Evolutionary conservation across 2,797 vertebrate species (phyloP).

Genomic region (Poecilia velifera): DNA sequence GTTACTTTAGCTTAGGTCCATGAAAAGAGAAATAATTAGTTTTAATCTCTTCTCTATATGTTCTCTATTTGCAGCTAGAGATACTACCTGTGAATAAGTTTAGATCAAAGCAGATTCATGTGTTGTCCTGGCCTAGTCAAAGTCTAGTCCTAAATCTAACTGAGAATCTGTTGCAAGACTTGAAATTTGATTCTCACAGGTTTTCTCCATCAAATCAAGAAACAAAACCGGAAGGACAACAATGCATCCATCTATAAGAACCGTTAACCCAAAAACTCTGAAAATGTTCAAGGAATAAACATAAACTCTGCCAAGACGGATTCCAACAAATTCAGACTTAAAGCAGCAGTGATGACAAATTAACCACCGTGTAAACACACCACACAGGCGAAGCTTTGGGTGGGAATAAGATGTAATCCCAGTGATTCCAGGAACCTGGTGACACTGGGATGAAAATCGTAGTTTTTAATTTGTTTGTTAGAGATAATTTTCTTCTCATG

Average conservation of each 20-base stretch:
- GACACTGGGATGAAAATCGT: background rate
- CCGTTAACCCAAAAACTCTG: background rate
- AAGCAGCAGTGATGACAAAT: background rate
- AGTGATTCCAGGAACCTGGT: constrained; percentile 6
- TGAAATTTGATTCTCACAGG: background rate
- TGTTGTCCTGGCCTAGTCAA: background rate
- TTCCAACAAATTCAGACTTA: background rate
- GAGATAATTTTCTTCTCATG: background rate
- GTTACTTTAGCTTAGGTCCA: too few species aligned
- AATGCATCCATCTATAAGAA: background rate
- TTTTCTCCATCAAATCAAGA: background rate
- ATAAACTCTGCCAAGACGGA: background rate
- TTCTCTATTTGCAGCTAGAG: too few species aligned
- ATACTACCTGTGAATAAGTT: too few species aligned
- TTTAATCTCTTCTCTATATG: too few species aligned
- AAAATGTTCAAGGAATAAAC: background rate
- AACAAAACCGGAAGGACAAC: background rate
- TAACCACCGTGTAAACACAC: background rate
- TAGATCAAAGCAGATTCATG: background rate
- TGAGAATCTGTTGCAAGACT: background rate
- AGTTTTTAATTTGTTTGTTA: background rate
- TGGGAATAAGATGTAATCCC: constrained; percentile 7
- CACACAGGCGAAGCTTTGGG: background rate
- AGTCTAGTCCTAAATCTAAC: background rate
- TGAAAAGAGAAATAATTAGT: too few species aligned